Evolutionary conservation across 2,113 vertebrate genomes (phyloP), one percentile per base, ranked within the genome.

Genomic region (Eleginops maclovinus): DNA sequence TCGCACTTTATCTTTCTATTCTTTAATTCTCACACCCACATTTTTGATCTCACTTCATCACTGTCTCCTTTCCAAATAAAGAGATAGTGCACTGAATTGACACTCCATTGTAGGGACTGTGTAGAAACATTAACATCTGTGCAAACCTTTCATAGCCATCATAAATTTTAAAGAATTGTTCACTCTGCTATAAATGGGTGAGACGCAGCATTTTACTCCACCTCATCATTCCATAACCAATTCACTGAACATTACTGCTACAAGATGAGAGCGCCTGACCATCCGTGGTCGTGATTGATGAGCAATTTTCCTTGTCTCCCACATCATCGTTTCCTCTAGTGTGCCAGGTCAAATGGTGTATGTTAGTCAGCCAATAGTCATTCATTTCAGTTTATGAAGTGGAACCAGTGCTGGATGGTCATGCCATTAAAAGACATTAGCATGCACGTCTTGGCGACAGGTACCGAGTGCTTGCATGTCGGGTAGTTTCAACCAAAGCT

Each of bases 211-310:
- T 81, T 84, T 88, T 83, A 82, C 71, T 75, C 73, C 78, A 83
- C 84, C 88, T 90, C 82, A 87, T 91, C 85, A 85, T 78, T 90
- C 72, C 44, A 73, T 79, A 78, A 88, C 90, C 87, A 91, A 89
- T 87, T 81, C 79, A 68, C 63, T 77, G 79, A 88, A 82, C 83
- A 86, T 82, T 81, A 80, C 65, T 56, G 61, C 72, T 63, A 77
- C 78, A 70, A 75, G 75, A 81, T 49, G 75, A 89, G 79, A 62
- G 69, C 22, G 50, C 36, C 76, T 75, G 81, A 67, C 78, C 77
- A 69, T 77, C 82, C 82, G 3, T 60, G 73, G 14, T 72, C 9
- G 8, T 90, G 86, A 94, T 81, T 86, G 87, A 92, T 88, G 87
- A 76, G 62, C 74, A 67, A 81, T 81, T 82, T 67, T 77, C 54